Conservation (phyloP, 2,888 invertebrate genomes). For the Morpho deidamia region DNA sequence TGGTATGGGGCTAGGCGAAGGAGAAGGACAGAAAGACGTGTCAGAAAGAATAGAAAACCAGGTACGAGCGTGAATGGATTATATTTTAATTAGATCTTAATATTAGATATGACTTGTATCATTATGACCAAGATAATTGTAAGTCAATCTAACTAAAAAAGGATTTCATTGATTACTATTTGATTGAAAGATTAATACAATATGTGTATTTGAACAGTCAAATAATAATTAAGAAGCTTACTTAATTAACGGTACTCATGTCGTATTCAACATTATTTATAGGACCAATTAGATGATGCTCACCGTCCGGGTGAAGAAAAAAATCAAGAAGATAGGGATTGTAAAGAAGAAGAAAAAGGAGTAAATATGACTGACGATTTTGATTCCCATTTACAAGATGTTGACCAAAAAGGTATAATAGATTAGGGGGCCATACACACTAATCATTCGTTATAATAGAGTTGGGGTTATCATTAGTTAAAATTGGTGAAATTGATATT, state of each 20-base stretch:
- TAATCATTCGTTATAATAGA: too few relatives aligned
- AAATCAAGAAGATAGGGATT: constrained; percentile 85
- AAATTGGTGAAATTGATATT: constrained; percentile 10
- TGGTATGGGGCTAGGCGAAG: constrained; percentile 95
- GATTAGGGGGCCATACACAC: not conserved
- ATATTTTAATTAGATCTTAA: too few relatives aligned
- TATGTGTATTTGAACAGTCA: not conserved
- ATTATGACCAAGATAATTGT: too few relatives aligned
- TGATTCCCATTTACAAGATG: constrained; percentile 90
- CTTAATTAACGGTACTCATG: too few relatives aligned
- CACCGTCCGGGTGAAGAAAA: constrained; percentile 87
- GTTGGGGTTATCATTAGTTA: too few relatives aligned
- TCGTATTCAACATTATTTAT: not conserved
- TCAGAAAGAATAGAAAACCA: constrained; percentile 91
- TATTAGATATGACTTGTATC: too few relatives aligned
- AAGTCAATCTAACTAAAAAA: too few relatives aligned
- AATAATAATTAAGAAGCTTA: too few relatives aligned
- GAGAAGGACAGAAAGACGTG: constrained; percentile 95
- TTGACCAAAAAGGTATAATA: constrained; percentile 80
- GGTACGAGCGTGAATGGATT: constrained; percentile 32
- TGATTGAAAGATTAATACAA: not conserved
- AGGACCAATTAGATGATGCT: constrained; percentile 96
- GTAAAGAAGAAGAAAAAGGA: constrained; percentile 93
- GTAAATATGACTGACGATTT: constrained; percentile 98
- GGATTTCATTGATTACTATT: not conserved